Base-by-base conservation (phyloP, 2,113 vertebrate genomes). In the Petrocephalus microphthalmus region DNA sequence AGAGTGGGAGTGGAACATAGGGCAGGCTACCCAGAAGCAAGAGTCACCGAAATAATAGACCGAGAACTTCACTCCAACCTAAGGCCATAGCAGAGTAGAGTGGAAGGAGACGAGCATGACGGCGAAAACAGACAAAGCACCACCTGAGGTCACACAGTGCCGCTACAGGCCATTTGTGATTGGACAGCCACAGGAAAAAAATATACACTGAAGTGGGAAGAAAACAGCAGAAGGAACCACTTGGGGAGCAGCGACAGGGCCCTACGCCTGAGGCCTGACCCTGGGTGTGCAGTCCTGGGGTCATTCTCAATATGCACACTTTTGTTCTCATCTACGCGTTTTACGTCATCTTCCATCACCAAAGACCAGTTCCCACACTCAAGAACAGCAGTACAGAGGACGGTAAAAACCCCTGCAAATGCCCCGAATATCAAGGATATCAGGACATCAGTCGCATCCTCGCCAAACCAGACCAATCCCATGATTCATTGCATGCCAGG, bases 191-290 rank as follows among this genome's bases (percentile, higher is more conserved):
- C 25, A 15, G 29, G 52, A 10, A 5, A 74, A 37, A 37, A 37
- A 74, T 42, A 74, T 74, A n/a, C 67, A 74, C 7, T 2, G 29
- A 37, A 74, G 29, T 11, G 47, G 0, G 0, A 54, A 89, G 37
- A 71, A 89, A 60, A 37, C 33, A 86, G 86, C 57, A 49, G 3
- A 86, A 2, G 42, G 85, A 67, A 67, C 54, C 47, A 89, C 74
- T 88, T 57, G 78, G 8, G 25, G 89, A 91, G 25, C 67, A 85
- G 3, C 1, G 13, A n/a, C 10, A 20, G 84, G 87, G 87, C 88
- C 15, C 57, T 91, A 91, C 93, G 91, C 91, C 91, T 51, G 49
- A 87, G 91, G 57, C 49, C 88, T 90, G 90, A 91, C 89, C 92
- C 88, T 90, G 60, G n/a, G 7, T 4, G 29, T 13, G 25, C 25